A percentile compares a stretch with the other conserved stretches of the same genome.
Conservation (phyloP, 2,888 invertebrate genomes). For the Eulithis testata region DNA sequence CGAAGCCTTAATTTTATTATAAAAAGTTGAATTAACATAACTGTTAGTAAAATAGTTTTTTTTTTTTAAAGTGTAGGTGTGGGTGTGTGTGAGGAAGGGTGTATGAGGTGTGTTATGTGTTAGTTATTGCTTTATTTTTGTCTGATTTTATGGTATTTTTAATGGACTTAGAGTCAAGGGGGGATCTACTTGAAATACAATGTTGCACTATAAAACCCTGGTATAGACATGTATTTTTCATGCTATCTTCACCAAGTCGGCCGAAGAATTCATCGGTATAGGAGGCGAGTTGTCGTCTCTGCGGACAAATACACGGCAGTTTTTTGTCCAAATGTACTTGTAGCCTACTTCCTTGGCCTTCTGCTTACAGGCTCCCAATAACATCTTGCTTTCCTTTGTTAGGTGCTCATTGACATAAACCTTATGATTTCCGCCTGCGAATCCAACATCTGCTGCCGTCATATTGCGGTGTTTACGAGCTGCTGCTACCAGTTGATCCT, state of each 20-base stretch:
- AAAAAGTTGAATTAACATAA: too few relatives aligned
- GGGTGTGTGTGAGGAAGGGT: too few relatives aligned
- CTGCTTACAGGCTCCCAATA: constrained; percentile 7
- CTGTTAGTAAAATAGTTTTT: too few relatives aligned
- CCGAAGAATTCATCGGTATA: constrained; percentile 3
- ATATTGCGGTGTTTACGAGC: constrained; percentile 11
- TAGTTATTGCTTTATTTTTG: too few relatives aligned
- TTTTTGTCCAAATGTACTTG: constrained; percentile 27
- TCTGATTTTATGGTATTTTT: not conserved
- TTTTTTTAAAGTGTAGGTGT: too few relatives aligned
- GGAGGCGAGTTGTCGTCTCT: constrained; percentile 15
- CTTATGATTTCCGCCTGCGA: not conserved
- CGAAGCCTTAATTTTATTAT: too few relatives aligned
- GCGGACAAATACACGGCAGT: constrained; percentile 23
- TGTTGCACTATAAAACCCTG: not conserved
- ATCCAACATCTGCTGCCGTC: not conserved
- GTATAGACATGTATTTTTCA: not conserved
- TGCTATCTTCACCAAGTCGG: not conserved
- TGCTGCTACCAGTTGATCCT: constrained; percentile 10
- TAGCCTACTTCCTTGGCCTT: constrained; percentile 12
- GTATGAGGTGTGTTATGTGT: too few relatives aligned
- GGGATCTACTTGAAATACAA: not conserved
- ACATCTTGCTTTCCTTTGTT: constrained; percentile 12
- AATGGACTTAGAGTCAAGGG: not conserved
- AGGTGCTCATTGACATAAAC: constrained; percentile 11